Percentiles rank a stretch among this genome's conserved stretches.
phyloP scores from a whole-genome alignment of 2,888 invertebrate species.

The Julus scanicus region DNA sequence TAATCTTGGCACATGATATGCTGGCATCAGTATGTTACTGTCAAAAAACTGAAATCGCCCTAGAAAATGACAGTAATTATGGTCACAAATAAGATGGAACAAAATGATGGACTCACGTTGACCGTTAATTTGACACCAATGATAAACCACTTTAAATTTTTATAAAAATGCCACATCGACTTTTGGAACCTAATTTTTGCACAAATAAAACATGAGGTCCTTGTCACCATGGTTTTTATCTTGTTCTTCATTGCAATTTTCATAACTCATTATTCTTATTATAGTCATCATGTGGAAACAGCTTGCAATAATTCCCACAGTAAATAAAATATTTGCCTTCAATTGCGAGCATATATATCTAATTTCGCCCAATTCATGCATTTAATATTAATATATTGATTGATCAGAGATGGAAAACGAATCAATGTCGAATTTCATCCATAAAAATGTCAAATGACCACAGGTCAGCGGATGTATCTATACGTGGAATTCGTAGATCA shows the following conservation, averaged over 20 bases:
- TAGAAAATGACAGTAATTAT: not conserved
- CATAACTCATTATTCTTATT: slow-evolving; percentile 4
- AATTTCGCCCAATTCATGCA: not conserved
- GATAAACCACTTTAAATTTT: not conserved
- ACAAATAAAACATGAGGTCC: not conserved
- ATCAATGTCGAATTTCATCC: not conserved
- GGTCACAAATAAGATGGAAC: not conserved
- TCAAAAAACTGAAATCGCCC: no score
- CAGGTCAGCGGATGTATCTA: not conserved
- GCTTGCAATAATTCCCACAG: slow-evolving; percentile 29
- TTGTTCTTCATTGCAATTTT: not conserved
- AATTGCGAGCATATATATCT: not conserved
- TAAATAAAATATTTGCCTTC: not conserved
- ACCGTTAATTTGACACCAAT: not conserved
- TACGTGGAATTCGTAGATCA: no score
- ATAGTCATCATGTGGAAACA: not conserved
- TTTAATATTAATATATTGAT: not conserved
- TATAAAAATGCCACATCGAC: not conserved
- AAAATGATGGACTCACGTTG: not conserved
- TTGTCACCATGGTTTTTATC: not conserved
- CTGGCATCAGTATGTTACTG: no score
- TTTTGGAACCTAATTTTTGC: not conserved
- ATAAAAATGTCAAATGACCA: not conserved
- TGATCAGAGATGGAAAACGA: not conserved
- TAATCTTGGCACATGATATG: no score